Evolutionary conservation across 2,113 vertebrate species (phyloP).

Genomic region (Gymnocephalus cernua): DNA sequence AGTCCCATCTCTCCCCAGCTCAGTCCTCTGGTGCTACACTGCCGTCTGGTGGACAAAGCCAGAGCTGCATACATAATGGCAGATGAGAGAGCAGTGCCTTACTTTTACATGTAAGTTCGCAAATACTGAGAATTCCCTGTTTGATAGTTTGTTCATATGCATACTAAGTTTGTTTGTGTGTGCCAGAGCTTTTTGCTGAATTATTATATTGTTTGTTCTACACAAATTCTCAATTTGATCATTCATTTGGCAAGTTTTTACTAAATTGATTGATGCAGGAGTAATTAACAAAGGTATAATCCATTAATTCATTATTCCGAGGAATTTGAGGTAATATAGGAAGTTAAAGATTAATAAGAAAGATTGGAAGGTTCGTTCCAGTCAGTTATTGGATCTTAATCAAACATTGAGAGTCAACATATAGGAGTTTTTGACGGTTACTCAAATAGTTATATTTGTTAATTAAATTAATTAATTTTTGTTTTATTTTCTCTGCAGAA

Average conservation of each 20-base stretch:
- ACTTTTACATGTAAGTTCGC: slow-evolving; percentile 65
- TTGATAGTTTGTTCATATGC: not conserved
- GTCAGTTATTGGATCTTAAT: not conserved
- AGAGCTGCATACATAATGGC: slow-evolving; percentile 15
- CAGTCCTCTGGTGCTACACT: slow-evolving; percentile 30
- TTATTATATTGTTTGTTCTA: not conserved
- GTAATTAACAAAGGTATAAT: slow-evolving; percentile 1
- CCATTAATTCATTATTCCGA: not conserved
- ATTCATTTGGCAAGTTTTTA: not conserved
- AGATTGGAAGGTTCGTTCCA: not conserved
- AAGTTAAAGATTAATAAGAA: not conserved
- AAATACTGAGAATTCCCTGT: not conserved
- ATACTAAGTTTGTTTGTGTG: not conserved
- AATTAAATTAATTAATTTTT: not conserved
- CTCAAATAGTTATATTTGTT: not conserved
- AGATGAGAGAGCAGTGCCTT: slow-evolving; percentile 83
- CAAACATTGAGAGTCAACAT: not conserved
- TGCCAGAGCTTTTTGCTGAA: not conserved
- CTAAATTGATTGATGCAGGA: not conserved
- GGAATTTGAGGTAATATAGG: not conserved
- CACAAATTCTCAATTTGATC: not conserved
- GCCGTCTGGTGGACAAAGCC: slow-evolving; percentile 56
- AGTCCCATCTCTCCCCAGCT: slow-evolving; percentile 22
- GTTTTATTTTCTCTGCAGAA: slow-evolving; percentile 34
- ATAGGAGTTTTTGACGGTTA: not conserved